phyloP scores from a whole-genome alignment of 2,797 vertebrate genomes.

The Pteronotus mesoamericanus region DNA sequence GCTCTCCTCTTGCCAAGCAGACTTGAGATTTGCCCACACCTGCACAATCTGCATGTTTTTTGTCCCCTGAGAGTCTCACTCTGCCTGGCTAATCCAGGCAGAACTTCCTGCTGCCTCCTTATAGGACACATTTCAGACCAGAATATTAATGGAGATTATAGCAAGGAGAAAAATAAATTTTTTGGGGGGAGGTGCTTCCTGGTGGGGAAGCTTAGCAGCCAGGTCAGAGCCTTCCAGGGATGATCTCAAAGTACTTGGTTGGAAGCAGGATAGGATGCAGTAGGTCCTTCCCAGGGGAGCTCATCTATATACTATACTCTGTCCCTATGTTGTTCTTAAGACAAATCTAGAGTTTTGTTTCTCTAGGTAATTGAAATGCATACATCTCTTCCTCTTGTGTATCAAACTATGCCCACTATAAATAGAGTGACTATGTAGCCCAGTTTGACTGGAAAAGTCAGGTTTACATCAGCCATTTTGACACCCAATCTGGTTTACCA shows the following conservation, averaged over 20 bases:
- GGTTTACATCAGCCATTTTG: not conserved
- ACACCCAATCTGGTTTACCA: not conserved
- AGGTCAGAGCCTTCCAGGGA: not conserved
- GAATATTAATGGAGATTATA: conserved; percentile 69
- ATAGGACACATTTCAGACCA: conserved; percentile 65
- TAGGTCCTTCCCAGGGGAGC: not conserved
- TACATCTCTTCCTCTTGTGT: not conserved
- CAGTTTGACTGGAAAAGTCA: not conserved
- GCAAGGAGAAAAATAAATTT: conserved; percentile 6
- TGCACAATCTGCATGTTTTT: conserved; percentile 57
- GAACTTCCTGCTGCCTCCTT: conserved; percentile 53
- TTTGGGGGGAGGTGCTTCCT: not conserved
- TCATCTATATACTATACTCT: not conserved
- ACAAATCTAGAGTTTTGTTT: not conserved
- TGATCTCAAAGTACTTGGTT: not conserved
- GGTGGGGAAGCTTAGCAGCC: not conserved
- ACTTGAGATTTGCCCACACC: conserved; percentile 57
- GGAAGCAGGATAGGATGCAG: not conserved
- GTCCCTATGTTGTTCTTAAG: not conserved
- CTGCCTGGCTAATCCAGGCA: conserved; percentile 60
- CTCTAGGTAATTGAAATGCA: not conserved
- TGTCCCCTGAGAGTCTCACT: conserved; percentile 54
- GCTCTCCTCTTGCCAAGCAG: conserved; percentile 36
- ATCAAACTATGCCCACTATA: not conserved
- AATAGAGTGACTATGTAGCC: not conserved